These are phyloP conservation scores for Parambassis ranga DNA, from an alignment of 2,797 vertebrate species.

Conservation along the genomic window DNA sequence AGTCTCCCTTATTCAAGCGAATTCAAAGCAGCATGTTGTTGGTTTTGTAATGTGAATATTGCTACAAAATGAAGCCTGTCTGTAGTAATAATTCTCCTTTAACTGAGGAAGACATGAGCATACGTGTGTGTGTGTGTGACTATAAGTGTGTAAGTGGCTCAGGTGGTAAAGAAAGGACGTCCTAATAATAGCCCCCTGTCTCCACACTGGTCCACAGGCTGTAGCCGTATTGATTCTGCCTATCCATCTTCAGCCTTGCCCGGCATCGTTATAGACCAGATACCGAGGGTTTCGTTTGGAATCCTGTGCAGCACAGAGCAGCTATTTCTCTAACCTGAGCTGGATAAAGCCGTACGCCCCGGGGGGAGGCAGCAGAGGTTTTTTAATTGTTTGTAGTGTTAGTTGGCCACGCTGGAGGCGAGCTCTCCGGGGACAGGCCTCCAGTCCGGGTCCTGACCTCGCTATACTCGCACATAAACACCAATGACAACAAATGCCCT, in stretches of 20 bases:
- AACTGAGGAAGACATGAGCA: constrained; percentile 5
- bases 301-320: constrained; percentile 44
- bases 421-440: constrained; percentile 63
- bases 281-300: constrained; percentile 53
- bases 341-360: constrained; percentile 48
- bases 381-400: constrained; percentile 78
- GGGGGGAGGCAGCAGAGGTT: constrained; percentile 39
- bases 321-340: constrained; percentile 57
- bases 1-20: constrained; percentile 16
- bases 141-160: constrained; percentile 72
- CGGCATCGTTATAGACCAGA: constrained; percentile 67
- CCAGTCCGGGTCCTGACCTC: constrained; percentile 67
- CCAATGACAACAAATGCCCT: constrained; percentile 38
- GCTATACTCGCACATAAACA: constrained; percentile 59
- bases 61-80: constrained; percentile 9
- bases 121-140: constrained; percentile 25
- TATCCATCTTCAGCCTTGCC: constrained; percentile 55
- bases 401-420: constrained; percentile 69
- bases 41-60: constrained; percentile 15
- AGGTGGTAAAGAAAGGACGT: constrained; percentile 75
- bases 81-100: constrained; percentile 20
- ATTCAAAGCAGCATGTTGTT: constrained; percentile 23
- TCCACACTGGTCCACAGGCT: constrained; percentile 74
- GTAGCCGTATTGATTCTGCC: constrained; percentile 70
- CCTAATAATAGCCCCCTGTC: constrained; percentile 76